A percentile compares a stretch with the other conserved stretches of the same genome.
Conservation (phyloP, 2,797 vertebrate genomes). For the Gallirallus australis region DNA sequence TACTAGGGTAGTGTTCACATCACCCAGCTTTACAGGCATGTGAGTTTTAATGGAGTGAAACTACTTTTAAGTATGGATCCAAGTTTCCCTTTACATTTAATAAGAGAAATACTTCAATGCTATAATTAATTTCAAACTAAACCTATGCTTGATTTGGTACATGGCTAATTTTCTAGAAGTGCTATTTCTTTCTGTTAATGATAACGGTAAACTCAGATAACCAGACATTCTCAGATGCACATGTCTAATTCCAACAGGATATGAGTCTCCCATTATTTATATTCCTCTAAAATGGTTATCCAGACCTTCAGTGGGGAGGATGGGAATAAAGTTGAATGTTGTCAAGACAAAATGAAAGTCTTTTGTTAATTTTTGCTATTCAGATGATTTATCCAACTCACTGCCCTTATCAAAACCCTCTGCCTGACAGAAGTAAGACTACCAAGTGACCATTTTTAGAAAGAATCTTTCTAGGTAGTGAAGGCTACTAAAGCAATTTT, state of each 20-base stretch:
- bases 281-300: background rate
- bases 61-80: background rate
- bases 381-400: background rate
- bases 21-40: background rate
- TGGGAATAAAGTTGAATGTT: background rate
- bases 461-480: background rate
- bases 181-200: background rate
- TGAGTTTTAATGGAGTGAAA: background rate
- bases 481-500: background rate
- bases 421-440: background rate
- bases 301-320: background rate
- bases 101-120: background rate
- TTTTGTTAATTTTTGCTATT: background rate
- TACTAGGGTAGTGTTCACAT: background rate
- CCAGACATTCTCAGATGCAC: background rate
- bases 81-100: background rate
- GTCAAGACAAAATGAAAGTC: background rate
- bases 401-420: background rate
- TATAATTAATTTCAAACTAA: background rate
- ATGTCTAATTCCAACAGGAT: background rate
- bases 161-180: background rate
- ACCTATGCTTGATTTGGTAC: background rate
- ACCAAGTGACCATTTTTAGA: background rate
- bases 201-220: background rate
- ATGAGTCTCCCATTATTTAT: background rate